Evolutionary conservation across 1,140 invertebrate genomes (phyloP), one percentile per base, ranked within the genome.

Genomic region (Zophobas morio): DNA sequence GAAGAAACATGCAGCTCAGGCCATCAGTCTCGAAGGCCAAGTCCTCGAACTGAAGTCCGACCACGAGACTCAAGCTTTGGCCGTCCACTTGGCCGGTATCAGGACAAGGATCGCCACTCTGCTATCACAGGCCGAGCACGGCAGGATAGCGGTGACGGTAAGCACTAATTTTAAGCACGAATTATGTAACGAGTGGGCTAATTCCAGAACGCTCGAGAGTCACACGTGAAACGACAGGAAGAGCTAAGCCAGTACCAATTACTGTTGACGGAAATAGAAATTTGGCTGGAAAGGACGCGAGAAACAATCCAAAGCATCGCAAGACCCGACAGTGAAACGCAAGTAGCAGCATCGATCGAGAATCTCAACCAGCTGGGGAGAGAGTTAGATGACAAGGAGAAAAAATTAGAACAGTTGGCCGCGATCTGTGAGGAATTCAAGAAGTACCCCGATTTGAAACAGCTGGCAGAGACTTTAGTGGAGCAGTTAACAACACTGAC

Each of bases 181-280:
- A 40, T 6, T 74, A 60, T 54, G 32, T 60, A 53, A 40, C 4
- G 42, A 35, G 2, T 51, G 71, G 6, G n/a, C 42, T 74, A 74
- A 32, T 74, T 84, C 46, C 82, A 90, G 87, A 86, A 86, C 75
- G 90, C 90, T 40, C 88, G 88, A 78, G 87, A 86, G 70, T 84
- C 84, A 0, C 89, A 90, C 79, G 86, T 88, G 76, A 88, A 88
- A 80, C 88, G 89, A n/a, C 85, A 89, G 37, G 81, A 89, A 77
- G 89, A 93, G 83, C 84, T 93, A 5, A 81, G 87, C 33, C 79
- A 88, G 47, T 93, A 94, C 79, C 90, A 90, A 84, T 82, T 86
- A 60, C 87, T 92, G 81, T 87, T 93, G 46, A 88, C 87, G 42
- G 90, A 93, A 82, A 88, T 92, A 0, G 91, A 93, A 80, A 82